Evolutionary conservation across 1,140 invertebrate species (phyloP).

Genomic region (Papilio xuthus): DNA sequence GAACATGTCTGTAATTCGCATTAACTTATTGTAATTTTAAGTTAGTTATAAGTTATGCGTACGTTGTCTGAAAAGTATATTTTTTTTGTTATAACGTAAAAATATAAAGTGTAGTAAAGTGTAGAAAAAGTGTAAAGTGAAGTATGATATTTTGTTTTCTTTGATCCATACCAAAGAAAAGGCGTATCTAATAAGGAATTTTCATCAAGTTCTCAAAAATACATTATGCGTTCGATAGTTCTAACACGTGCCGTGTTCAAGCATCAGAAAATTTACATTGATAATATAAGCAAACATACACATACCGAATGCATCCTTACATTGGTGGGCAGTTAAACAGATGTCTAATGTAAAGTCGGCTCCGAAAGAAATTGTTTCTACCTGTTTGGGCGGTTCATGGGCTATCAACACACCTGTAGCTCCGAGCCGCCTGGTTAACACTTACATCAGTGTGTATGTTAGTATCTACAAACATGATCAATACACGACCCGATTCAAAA

Average conservation of each 20-base stretch:
- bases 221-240: neutral
- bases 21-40: neutral
- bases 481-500: slow-evolving; percentile 38
- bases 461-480: slow-evolving; percentile 60
- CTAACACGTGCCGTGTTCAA: slow-evolving; percentile 18
- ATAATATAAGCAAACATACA: slow-evolving; percentile 29
- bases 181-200: neutral
- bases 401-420: slow-evolving; percentile 53
- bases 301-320: slow-evolving; percentile 26
- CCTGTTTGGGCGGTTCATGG: slow-evolving; percentile 42
- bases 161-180: too few species aligned
- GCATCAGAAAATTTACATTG: slow-evolving; percentile 25
- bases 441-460: slow-evolving; percentile 61
- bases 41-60: too few species aligned
- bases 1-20: neutral
- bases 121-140: too few species aligned
- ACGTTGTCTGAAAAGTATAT: too few species aligned
- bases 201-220: neutral
- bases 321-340: slow-evolving; percentile 36
- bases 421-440: slow-evolving; percentile 58
- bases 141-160: too few species aligned
- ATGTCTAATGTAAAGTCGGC: slow-evolving; percentile 38
- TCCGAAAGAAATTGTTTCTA: slow-evolving; percentile 43
- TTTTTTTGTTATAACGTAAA: too few species aligned
- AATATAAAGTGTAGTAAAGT: too few species aligned